These are phyloP conservation scores for Limnephilus rhombicus DNA, from an alignment of 2,888 invertebrate species.

Conservation along the genomic window DNA sequence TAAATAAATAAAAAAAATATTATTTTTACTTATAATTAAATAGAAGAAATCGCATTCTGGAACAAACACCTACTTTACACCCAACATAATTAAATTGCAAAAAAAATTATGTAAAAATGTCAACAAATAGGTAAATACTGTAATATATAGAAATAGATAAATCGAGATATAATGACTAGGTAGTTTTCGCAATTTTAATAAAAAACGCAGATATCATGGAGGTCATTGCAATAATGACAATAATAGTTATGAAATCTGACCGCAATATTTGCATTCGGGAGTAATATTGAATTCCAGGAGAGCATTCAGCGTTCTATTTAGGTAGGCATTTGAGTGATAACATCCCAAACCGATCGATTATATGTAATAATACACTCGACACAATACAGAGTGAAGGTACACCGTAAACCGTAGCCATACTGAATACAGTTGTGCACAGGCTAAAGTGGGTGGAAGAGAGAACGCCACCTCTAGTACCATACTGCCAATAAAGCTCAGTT, in stretches of 20 bases:
- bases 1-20: no score
- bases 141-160: no score
- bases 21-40: no score
- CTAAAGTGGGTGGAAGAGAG: background rate
- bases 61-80: no score
- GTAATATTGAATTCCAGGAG: background rate
- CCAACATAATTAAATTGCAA: no score
- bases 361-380: conserved; percentile 14
- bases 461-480: background rate
- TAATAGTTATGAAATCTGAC: background rate
- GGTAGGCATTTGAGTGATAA: background rate
- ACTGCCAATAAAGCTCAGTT: conserved; percentile 77
- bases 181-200: no score
- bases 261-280: background rate
- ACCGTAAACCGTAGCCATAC: background rate
- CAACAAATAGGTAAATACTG: no score
- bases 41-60: no score
- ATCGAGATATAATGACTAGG: no score
- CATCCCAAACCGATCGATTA: conserved; percentile 22
- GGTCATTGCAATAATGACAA: no score
- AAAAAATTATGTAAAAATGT: no score
- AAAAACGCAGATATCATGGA: background rate
- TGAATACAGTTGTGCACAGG: background rate
- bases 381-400: background rate
- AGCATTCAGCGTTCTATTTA: background rate